Evolutionary conservation across 2,888 invertebrate genomes (phyloP), one percentile per base, ranked within the genome.

Genomic region (Agrochola macilenta): DNA sequence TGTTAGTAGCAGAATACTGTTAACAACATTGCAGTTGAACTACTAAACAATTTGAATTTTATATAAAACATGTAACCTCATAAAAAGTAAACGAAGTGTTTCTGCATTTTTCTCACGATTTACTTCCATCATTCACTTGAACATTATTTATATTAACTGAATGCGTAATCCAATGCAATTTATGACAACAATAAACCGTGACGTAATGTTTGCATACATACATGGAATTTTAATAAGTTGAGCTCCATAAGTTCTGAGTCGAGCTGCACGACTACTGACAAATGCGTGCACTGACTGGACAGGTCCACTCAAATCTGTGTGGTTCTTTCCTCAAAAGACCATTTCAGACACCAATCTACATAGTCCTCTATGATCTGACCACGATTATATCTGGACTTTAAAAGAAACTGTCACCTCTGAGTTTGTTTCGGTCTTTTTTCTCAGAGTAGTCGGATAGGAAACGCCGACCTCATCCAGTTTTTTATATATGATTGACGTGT

Each of bases 81-180:
- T 49, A 30, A 3, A 43, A 43, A 20, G 9, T 39, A 14, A 26
- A 58, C 12, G 17, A 35, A 76, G n/a, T 26, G 1, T 23, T 77
- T 65, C 23, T 46, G 78, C 23, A 35, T 46, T 69, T 43, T 60
- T 78, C 79, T 79, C 79, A 79, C 52, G 43, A 77, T 79, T n/a
- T 60, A 60, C 39, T 68, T 52, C 60, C 30, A 68, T 78, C 58
- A 30, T 69, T 69, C 69, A 43, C 69, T 60, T n/a, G 30, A 26
- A 76, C 52, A 69, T 68, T 69, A 79, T 77, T 60, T 77, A 61
- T 60, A 49, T 43, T 58, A 30, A 49, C 17, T 30, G 23, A 60
- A 60, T 69, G 52, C 39, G 39, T 78, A 49, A 76, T n/a, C n/a
- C 49, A 78, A 58, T 39, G 39, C 58, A 78, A 78, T 52, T 26